Evolutionary conservation across 2,888 invertebrate genomes (phyloP).

Genomic region (Drosophila tanythrix): DNA sequence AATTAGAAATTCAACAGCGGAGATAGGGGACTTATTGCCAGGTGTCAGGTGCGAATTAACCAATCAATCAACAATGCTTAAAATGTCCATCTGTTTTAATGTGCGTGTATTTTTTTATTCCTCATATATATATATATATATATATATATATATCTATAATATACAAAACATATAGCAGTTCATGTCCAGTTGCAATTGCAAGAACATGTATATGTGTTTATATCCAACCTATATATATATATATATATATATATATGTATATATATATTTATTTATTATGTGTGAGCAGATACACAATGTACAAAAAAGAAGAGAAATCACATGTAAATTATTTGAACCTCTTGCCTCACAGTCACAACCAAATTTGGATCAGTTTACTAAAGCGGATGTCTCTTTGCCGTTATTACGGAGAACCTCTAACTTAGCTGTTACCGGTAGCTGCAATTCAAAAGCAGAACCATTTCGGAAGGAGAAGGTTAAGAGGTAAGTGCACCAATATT

Average conservation of each 20-base stretch:
- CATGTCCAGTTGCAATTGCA: not conserved
- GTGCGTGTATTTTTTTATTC: not conserved
- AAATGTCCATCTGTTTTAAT: conserved; percentile 54
- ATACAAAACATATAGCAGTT: not conserved
- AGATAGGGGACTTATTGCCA: not conserved
- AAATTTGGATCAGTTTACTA: conserved; percentile 75
- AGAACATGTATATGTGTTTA: too few species aligned
- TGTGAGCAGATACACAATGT: not conserved
- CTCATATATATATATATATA: not conserved
- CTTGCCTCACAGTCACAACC: conserved; percentile 82
- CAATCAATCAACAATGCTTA: conserved; percentile 49
- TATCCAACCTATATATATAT: not conserved
- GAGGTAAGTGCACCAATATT: conserved; percentile 54
- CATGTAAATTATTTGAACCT: conserved; percentile 76
- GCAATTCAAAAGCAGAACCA: conserved; percentile 27
- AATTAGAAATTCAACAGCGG: not conserved
- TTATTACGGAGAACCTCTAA: conserved; percentile 42
- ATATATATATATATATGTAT: not conserved
- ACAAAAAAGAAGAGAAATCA: not conserved
- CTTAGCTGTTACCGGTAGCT: conserved; percentile 32
- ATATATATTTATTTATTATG: not conserved
- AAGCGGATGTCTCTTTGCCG: conserved; percentile 62
- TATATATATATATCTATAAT: not conserved
- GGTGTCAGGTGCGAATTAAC: conserved; percentile 10
- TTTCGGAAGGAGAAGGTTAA: conserved; percentile 43